Conservation (phyloP, 1,140 invertebrate genomes). For the Lordiphosa collinella region DNA sequence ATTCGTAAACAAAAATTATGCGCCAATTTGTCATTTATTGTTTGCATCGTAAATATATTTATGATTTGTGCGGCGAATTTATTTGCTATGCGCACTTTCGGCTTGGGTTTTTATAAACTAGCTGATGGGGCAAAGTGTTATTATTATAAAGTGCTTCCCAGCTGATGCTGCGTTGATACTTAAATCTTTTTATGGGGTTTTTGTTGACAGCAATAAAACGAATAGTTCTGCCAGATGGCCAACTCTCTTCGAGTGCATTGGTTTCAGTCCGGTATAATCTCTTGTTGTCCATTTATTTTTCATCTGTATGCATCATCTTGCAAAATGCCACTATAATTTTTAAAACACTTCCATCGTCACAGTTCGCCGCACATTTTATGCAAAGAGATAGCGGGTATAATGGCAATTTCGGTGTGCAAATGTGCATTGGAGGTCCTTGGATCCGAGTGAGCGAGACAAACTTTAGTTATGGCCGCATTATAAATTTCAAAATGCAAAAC, state of each 20-base stretch:
- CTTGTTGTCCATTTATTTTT: no score
- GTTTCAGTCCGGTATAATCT: no score
- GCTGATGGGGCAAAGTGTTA: slow-evolving; percentile 4
- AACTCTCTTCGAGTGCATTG: no score
- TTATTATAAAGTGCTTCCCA: slow-evolving; percentile 13
- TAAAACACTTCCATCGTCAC: slow-evolving; percentile 41
- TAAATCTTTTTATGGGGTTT: no score
- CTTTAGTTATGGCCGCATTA: slow-evolving; percentile 65
- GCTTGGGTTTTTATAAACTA: slow-evolving; percentile 36
- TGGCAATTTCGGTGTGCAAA: slow-evolving; percentile 58
- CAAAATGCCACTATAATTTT: slow-evolving; percentile 27
- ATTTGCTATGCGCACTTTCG: slow-evolving; percentile 27
- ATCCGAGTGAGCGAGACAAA: background rate
- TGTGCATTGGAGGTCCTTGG: slow-evolving; percentile 23
- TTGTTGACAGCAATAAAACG: no score
- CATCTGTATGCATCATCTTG: background rate
- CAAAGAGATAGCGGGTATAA: slow-evolving; percentile 21
- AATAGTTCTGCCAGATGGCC: no score
- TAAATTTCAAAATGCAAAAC: slow-evolving; percentile 67
- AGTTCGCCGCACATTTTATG: slow-evolving; percentile 39
- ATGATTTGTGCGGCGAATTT: slow-evolving; percentile 36
- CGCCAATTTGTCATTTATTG: slow-evolving; percentile 44
- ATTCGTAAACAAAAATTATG: slow-evolving; percentile 40
- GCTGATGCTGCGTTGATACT: slow-evolving; percentile 1
- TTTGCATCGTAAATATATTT: slow-evolving; percentile 46